Evolutionary conservation across 1,140 invertebrate genomes (phyloP).

Genomic region (Tetranychus urticae): DNA sequence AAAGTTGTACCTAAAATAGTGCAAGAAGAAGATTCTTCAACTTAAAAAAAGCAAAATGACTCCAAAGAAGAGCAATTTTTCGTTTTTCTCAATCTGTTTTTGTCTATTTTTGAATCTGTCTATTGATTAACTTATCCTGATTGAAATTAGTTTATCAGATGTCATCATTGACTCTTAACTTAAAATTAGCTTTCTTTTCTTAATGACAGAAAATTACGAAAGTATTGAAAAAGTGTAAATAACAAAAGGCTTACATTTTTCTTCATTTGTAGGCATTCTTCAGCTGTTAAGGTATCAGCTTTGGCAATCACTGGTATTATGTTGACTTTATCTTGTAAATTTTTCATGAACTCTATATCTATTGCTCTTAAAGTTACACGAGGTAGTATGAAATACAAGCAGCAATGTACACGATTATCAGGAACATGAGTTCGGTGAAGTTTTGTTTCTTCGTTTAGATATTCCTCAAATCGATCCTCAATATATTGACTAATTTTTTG

Average conservation of each 20-base stretch:
- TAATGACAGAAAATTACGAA: too few species aligned
- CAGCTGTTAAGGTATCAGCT: slow-evolving; percentile 91
- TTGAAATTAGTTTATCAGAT: too few species aligned
- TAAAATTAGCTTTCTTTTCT: too few species aligned
- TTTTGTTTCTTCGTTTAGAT: slow-evolving; percentile 66
- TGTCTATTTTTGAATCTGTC: too few species aligned
- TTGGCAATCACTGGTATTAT: slow-evolving; percentile 97
- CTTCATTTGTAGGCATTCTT: slow-evolving; percentile 86
- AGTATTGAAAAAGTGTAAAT: too few species aligned
- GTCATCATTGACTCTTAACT: too few species aligned
- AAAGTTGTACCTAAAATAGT: too few species aligned
- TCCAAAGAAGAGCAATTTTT: too few species aligned
- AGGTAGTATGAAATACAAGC: slow-evolving; percentile 94
- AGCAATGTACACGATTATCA: slow-evolving; percentile 77
- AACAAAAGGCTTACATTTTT: slow-evolving; percentile 24
- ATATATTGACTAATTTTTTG: slow-evolving; percentile 91
- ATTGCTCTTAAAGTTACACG: slow-evolving; percentile 79
- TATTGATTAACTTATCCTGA: too few species aligned
- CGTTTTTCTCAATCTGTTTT: too few species aligned
- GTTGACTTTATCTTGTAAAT: slow-evolving; percentile 93
- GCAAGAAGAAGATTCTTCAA: too few species aligned
- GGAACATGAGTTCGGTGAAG: slow-evolving; percentile 40
- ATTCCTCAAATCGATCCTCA: slow-evolving; percentile 88
- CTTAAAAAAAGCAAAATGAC: too few species aligned
- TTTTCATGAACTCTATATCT: slow-evolving; percentile 96